Evolutionary conservation across 2,113 vertebrate species (phyloP), one percentile per base, ranked within the genome.

Genomic region (Carollia perspicillata): DNA sequence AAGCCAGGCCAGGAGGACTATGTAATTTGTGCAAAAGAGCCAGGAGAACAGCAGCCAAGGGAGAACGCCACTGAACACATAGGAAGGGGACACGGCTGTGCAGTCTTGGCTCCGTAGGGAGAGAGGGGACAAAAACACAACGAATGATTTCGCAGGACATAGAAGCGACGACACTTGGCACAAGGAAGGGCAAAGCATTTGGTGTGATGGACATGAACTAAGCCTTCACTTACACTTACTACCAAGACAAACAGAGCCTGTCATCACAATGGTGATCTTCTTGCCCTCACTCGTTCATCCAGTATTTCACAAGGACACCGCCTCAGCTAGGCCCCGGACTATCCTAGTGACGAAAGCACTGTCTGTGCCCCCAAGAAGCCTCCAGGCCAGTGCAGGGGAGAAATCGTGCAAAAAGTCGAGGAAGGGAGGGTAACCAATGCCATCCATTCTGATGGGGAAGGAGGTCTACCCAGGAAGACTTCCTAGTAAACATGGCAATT

Each of bases 21-120:
- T 94, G 94, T 88, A 72, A 95, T 83, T 98, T 91, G 51, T 79
- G 47, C 84, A 47, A 53, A 83, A 89, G 69, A 89, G 55, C 66
- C 65, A 63, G 44, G 93, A 9, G n/a, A 92, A 72, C 2, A 60
- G 23, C 9, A 6, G 71, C 65, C 51, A 14, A 69, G 94, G 44
- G 72, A 90, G 74, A 88, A 30, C 14, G 4, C 37, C 9, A 16
- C 0, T 55, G 88, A 90, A 26, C 28, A 26, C 17, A 30, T 3
- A 26, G 75, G 30, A 49, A 40, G 40, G 42, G 30, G 51, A 30
- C 13, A 0, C 23, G n/a, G 53, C 51, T 5, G 13, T 4, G 4
- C 37, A 65, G 37, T 44, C 37, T 69, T 20, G 63, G 51, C 10
- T 80, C 47, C 47, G 4, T 0, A 17, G 7, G 40, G n/a, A 8